A percentile compares a stretch with the other conserved stretches of the same genome.
phyloP scores from a whole-genome alignment of 2,888 invertebrate species.

The Trichogramma dendrolimi region DNA sequence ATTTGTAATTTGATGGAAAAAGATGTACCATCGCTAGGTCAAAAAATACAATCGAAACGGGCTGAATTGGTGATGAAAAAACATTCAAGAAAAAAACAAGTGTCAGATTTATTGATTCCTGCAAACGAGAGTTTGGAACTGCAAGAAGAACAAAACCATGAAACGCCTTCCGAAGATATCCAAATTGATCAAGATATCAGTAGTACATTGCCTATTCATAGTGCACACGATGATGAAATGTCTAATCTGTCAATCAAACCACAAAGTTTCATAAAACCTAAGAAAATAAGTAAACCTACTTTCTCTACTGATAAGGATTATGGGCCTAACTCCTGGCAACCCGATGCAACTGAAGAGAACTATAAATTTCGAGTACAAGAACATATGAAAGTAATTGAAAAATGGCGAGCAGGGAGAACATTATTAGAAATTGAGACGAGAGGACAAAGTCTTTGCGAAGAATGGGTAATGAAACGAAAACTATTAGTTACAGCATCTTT shows the following conservation, averaged over 20 bases:
- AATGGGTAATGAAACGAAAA: constrained; percentile 1
- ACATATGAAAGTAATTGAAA: not conserved
- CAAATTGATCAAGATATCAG: too few species aligned
- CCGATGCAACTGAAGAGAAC: not conserved
- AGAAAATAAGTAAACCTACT: too few species aligned
- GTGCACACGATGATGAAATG: too few species aligned
- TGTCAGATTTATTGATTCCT: too few species aligned
- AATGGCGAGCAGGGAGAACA: not conserved
- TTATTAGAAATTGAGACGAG: not conserved
- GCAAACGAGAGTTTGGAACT: too few species aligned
- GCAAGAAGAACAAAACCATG: too few species aligned
- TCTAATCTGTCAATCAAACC: too few species aligned
- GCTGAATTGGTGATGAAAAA: not conserved
- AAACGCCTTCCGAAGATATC: too few species aligned
- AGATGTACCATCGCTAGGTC: not conserved
- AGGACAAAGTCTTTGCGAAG: not conserved
- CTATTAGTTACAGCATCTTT: not conserved
- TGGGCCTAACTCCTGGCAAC: not conserved
- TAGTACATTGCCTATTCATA: too few species aligned
- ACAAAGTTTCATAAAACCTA: too few species aligned
- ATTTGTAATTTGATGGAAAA: not conserved
- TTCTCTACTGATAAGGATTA: constrained; percentile 16
- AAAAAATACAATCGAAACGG: not conserved
- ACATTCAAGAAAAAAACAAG: not conserved
- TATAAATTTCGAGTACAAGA: not conserved